A percentile compares a stretch with the other conserved stretches of the same genome.
phyloP scores from a whole-genome alignment of 2,797 vertebrate species.

The Epinephelus coioides region DNA sequence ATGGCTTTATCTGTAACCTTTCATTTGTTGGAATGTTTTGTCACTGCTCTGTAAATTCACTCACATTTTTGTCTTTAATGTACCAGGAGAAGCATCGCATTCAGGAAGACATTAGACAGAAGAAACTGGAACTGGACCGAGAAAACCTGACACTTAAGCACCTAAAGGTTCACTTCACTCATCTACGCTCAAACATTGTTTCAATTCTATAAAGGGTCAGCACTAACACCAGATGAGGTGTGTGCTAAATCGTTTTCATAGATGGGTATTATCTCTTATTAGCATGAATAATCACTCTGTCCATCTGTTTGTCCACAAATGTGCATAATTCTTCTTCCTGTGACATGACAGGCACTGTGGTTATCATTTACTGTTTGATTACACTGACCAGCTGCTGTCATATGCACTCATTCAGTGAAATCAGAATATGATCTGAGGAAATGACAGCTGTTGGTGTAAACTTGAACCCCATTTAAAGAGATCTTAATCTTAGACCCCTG shows the following conservation, averaged over 20 bases:
- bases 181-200: not conserved
- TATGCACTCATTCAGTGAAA: no score
- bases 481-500: not conserved
- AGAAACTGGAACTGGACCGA: conserved; percentile 89
- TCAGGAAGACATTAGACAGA: conserved; percentile 90
- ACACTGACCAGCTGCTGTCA: not conserved
- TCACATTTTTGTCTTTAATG: conserved; percentile 29
- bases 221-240: not conserved
- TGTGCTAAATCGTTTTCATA: not conserved
- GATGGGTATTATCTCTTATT: conserved; percentile 11
- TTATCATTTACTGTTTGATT: no score
- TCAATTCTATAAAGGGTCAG: not conserved
- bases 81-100: conserved; percentile 90
- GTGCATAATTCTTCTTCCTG: not conserved
- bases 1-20: not conserved
- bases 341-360: not conserved
- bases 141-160: conserved; percentile 91
- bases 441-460: not conserved
- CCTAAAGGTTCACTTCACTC: conserved; percentile 84
- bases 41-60: not conserved
- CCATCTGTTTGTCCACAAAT: conserved; percentile 18
- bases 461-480: not conserved
- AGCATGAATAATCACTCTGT: conserved; percentile 11
- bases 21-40: not conserved
- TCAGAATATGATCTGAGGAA: no score